Evolutionary conservation across 2,113 vertebrate species (phyloP), one percentile per base, ranked within the genome.

Genomic region (Ovis canadensis): DNA sequence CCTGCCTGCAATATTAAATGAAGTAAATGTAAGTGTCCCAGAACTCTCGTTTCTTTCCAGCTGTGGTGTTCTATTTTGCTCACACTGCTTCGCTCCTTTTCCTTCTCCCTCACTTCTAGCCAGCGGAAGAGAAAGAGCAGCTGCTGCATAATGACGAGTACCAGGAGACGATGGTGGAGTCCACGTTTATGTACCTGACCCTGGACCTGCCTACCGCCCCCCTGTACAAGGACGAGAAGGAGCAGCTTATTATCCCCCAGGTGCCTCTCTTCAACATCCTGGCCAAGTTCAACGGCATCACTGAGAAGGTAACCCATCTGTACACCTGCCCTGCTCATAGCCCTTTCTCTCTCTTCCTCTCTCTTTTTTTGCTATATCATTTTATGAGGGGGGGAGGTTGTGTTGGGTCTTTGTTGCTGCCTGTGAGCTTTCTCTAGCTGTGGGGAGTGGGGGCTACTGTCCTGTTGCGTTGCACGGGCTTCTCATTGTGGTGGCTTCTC

Each of bases 181-280:
- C 99, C 50, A 99, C 99, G 0, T 99, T 99, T 97, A 99, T 99
- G 98, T 99, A 99, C 99, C 98, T 99, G 93, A 99, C 99, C 0
- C 98, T 99, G 94, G 99, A 99, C 98, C 99, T 99, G 2, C 99
- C 99, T 59, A 99, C 99, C 0, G 99, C 99, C 0, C 99, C 99
- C 0, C 99, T 99, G 74, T 99, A 99, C 98, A 99, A 99, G 98
- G 99, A 99, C 0, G 99, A 99, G 98, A 99, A 99, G 97, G 99
- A 99, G 98, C 99, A 99, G 98, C 99, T 99, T 7, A 99, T 99
- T 57, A 99, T 99, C 96, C 99, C 99, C 3, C 99, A 99, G 98
- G 99, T 99, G 43, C 99, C 99, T 0, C 99, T 99, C 81, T 99
- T 99, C 99, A 99, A 99, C 99, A 99, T 99, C 98, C 97, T 99